Evolutionary conservation across 2,113 vertebrate genomes (phyloP), one percentile per base, ranked within the genome.

Genomic region (Ciconia stormi): DNA sequence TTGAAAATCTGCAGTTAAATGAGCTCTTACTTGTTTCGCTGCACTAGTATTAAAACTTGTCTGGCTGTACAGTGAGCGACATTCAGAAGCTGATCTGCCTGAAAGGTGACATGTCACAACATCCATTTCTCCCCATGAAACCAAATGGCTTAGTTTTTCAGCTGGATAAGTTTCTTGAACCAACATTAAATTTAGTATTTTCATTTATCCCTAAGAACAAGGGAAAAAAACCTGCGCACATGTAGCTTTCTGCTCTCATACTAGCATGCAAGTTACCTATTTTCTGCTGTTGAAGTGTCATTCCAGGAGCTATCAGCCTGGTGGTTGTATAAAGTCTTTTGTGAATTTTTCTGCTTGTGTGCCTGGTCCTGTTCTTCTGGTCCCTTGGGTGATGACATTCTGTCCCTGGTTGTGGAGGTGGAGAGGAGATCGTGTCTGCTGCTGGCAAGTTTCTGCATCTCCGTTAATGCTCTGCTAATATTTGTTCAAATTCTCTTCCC

Each of bases 261-360:
- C 5, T 66, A 34, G 11, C 13, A 8, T 10, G 0, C 8, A 16
- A 16, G 5, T 59, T 79, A 30, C 0, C 0, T 40, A 4, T 29
- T 67, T 62, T 55, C 44, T 93, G 42, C 20, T 81, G 15, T 29
- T 52, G 13, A 62, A 69, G 16, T 58, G 40, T 65, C 10, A 12
- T 46, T 90, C 40, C 27, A 53, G 30, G 14, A 0, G 1, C 36
- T 58, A 0, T 53, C 32, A 66, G 4, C 32, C 14, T 69, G 10
- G 18, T 72, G 34, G 12, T 32, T 87, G 9, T 53, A 16, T 69
- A 9, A 67, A 59, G 14, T 49, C 9, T 58, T 17, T 9, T 66
- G 49, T 58, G 27, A 81, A 26, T 62, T 67, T 65, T 90, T 86
- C 18, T 73, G 32, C 18, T 86, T 63, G 8, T 55, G 7, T 82